Percentiles rank a stretch among this genome's conserved stretches.
These are phyloP conservation scores for Plectropomus leopardus DNA, from an alignment of 2,113 vertebrate species.

Conservation along the genomic window DNA sequence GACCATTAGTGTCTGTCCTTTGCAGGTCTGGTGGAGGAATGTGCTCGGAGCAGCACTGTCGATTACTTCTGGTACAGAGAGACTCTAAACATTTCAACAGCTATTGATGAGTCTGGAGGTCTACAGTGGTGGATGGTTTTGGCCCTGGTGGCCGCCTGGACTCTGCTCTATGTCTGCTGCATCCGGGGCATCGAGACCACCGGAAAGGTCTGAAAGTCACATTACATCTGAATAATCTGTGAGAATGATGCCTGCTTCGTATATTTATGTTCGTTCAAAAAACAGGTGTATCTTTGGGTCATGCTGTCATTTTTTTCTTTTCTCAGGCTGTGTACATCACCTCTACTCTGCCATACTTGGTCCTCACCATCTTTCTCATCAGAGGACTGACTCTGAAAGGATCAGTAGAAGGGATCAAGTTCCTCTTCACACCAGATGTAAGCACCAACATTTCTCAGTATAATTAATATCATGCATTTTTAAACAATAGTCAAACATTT, in stretches of 20 bases:
- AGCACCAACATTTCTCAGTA: slow-evolving; percentile 62
- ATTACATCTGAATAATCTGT: neutral
- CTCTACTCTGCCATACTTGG: slow-evolving; percentile 93
- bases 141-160: slow-evolving; percentile 89
- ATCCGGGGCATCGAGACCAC: slow-evolving; percentile 97
- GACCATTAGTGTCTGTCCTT: neutral
- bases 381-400: slow-evolving; percentile 95
- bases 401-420: slow-evolving; percentile 89
- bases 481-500: no score
- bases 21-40: slow-evolving; percentile 89
- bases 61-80: slow-evolving; percentile 98
- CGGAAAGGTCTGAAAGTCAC: slow-evolving; percentile 89
- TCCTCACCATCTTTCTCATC: slow-evolving; percentile 96
- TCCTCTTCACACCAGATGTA: slow-evolving; percentile 95
- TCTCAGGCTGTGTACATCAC: slow-evolving; percentile 94
- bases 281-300: neutral
- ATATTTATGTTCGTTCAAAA: neutral
- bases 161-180: slow-evolving; percentile 89
- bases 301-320: slow-evolving; percentile 9
- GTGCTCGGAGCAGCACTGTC: slow-evolving; percentile 88
- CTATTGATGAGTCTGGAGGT: slow-evolving; percentile 86
- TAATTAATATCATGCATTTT: neutral
- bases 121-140: slow-evolving; percentile 96
- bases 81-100: slow-evolving; percentile 90
- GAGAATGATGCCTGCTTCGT: neutral